Evolutionary conservation across 2,113 vertebrate genomes (phyloP).

Genomic region (Mormyrus iriodes): DNA sequence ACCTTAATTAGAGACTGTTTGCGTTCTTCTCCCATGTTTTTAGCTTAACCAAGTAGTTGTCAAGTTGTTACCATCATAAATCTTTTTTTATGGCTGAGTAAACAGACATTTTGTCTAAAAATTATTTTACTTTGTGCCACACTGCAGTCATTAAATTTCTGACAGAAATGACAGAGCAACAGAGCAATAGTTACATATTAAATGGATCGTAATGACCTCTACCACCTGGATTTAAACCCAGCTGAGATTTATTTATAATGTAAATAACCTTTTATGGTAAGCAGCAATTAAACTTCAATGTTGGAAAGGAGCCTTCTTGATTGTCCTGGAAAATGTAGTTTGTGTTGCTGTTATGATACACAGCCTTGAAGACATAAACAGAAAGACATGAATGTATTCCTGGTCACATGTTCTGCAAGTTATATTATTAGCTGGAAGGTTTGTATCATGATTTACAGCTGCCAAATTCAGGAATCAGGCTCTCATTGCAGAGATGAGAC

Average conservation of each 20-base stretch:
- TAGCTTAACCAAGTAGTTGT: too few relatives aligned
- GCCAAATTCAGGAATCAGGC: too few relatives aligned
- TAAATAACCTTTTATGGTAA: background rate
- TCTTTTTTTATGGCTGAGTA: too few relatives aligned
- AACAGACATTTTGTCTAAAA: too few relatives aligned
- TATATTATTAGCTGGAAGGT: too few relatives aligned
- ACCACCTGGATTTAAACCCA: background rate
- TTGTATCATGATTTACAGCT: too few relatives aligned
- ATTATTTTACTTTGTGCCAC: background rate
- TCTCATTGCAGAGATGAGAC: background rate
- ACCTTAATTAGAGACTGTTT: too few relatives aligned
- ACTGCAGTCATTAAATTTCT: background rate
- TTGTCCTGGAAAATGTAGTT: background rate
- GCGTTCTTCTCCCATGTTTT: too few relatives aligned
- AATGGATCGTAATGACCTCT: background rate
- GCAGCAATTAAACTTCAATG: background rate
- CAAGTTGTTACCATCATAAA: too few relatives aligned
- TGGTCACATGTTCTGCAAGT: too few relatives aligned
- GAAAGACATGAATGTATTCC: too few relatives aligned
- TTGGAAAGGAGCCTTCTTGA: background rate
- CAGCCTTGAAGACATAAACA: too few relatives aligned
- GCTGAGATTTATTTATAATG: background rate
- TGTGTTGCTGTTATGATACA: background rate
- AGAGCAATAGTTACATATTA: background rate
- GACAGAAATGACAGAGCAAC: background rate